These are phyloP conservation scores for Mohoua ochrocephala DNA, from an alignment of 2,113 vertebrate genomes.

Conservation along the genomic window DNA sequence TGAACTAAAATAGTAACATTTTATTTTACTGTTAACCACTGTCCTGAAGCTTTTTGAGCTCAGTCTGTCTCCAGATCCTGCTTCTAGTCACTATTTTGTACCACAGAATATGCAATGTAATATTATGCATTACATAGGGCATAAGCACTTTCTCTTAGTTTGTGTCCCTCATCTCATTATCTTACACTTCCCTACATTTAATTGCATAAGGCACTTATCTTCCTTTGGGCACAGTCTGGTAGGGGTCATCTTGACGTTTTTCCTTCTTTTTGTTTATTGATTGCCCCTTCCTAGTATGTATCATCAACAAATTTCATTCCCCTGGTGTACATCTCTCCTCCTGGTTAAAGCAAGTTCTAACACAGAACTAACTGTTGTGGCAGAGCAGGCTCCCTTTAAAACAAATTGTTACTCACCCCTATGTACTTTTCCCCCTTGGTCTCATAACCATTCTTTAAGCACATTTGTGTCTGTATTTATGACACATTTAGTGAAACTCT, in stretches of 20 bases:
- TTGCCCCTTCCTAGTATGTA: not conserved
- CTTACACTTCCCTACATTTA: constrained; percentile 44
- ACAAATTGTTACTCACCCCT: not conserved
- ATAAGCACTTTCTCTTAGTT: not conserved
- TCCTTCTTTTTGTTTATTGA: not conserved
- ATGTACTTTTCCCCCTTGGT: not conserved
- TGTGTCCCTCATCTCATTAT: constrained; percentile 53
- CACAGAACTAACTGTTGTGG: not conserved
- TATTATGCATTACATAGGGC: not conserved
- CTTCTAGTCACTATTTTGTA: not conserved
- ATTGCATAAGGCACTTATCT: constrained; percentile 37
- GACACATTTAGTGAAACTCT: not conserved
- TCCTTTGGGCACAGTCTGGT: not conserved
- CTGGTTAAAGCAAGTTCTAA: not conserved
- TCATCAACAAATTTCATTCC: not conserved
- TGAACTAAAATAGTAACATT: not conserved
- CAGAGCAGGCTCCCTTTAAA: not conserved
- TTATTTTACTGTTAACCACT: not conserved
- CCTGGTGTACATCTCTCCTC: not conserved
- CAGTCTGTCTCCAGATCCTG: not conserved
- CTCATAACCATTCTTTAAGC: not conserved
- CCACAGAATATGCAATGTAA: too few species aligned
- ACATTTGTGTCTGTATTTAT: not conserved
- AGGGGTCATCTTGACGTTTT: not conserved
- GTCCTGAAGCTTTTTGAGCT: not conserved